These are phyloP conservation scores for Chorisops tibialis DNA, from an alignment of 2,888 invertebrate genomes.

Conservation along the genomic window DNA sequence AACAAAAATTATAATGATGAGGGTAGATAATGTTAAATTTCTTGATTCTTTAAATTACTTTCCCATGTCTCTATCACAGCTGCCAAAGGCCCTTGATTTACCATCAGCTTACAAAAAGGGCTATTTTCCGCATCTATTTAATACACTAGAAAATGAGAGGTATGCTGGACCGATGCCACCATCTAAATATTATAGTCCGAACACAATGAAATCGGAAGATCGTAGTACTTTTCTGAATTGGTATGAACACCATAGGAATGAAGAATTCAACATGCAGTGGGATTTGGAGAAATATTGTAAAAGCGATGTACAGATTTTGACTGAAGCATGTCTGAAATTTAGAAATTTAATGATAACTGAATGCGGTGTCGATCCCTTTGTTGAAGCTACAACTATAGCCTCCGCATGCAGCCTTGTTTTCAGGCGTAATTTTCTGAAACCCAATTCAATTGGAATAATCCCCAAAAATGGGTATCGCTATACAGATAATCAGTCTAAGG, in stretches of 20 bases:
- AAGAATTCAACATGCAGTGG: slow-evolving; percentile 1
- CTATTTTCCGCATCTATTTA: background rate
- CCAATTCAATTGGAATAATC: no score
- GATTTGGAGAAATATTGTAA: slow-evolving; percentile 16
- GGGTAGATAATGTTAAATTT: no score
- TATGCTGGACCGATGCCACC: background rate
- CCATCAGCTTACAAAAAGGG: no score
- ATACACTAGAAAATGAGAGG: background rate
- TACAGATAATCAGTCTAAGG: no score
- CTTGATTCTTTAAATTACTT: no score
- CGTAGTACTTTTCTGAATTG: background rate
- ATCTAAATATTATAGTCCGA: background rate
- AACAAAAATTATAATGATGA: no score
- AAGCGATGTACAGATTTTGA: slow-evolving; percentile 17
- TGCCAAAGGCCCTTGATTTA: background rate
- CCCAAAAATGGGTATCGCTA: background rate
- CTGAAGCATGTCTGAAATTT: slow-evolving; percentile 23
- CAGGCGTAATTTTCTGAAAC: no score
- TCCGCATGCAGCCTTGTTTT: no score
- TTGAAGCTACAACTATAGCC: no score
- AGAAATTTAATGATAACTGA: background rate
- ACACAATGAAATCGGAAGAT: slow-evolving; percentile 4
- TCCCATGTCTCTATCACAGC: no score
- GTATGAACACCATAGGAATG: slow-evolving; percentile 11
- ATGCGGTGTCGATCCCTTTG: no score